phyloP scores from a whole-genome alignment of 2,888 invertebrate genomes.

The Melanotus villosus region DNA sequence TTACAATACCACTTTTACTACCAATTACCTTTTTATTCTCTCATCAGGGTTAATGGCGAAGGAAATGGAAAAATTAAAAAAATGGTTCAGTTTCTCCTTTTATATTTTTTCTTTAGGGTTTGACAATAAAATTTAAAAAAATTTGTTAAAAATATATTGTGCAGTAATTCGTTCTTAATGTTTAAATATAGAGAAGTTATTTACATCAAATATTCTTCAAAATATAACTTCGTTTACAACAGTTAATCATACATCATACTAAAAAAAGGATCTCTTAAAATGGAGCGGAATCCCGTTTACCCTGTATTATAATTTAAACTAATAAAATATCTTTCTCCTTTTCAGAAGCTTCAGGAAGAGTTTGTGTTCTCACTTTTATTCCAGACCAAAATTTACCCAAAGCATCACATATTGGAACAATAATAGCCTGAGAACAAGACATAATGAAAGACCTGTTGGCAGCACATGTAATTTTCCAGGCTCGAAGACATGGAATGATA shows the following conservation, averaged over 20 bases:
- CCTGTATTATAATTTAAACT: too few species aligned
- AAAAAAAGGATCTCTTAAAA: too few species aligned
- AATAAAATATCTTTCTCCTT: slow-evolving; percentile 55
- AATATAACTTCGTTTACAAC: too few species aligned
- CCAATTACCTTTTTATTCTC: slow-evolving; percentile 4
- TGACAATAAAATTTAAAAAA: neutral
- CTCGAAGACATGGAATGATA: slow-evolving; percentile 76
- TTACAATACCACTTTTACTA: neutral
- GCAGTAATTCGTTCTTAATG: neutral
- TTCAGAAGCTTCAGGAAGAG: slow-evolving; percentile 70
- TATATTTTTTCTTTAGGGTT: too few species aligned
- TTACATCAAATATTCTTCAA: too few species aligned
- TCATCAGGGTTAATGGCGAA: too few species aligned
- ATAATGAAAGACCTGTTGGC: slow-evolving; percentile 73
- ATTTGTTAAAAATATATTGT: slow-evolving; percentile 16
- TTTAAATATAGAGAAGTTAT: neutral
- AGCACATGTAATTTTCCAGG: slow-evolving; percentile 78
- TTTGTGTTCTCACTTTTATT: slow-evolving; percentile 73
- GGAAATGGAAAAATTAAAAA: too few species aligned
- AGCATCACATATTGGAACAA: slow-evolving; percentile 76
- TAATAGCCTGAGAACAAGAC: slow-evolving; percentile 73
- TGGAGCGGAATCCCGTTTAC: too few species aligned
- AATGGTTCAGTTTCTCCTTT: too few species aligned
- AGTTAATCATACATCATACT: too few species aligned
- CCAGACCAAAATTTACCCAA: slow-evolving; percentile 75